Conservation (phyloP, 2,888 invertebrate genomes). For the Dicyrtoma fusca region DNA sequence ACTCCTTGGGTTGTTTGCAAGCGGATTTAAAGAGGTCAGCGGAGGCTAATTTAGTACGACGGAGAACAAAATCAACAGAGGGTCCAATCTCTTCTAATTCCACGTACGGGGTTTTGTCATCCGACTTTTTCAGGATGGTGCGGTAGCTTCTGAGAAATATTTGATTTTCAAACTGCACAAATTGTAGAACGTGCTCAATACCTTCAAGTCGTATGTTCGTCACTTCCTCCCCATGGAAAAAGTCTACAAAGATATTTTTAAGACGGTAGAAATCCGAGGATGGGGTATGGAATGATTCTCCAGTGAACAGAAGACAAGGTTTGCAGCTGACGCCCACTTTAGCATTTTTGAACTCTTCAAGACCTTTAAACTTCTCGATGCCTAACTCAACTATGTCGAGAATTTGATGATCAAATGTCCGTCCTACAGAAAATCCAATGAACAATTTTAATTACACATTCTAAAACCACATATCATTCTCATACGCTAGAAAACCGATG, state of each 20-base stretch:
- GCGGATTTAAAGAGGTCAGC: slow-evolving; percentile 84
- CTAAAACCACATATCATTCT: background rate
- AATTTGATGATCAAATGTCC: slow-evolving; percentile 85
- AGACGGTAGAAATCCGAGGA: slow-evolving; percentile 75
- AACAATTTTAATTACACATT: too few relatives aligned
- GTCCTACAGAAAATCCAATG: slow-evolving; percentile 63
- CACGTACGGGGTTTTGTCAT: slow-evolving; percentile 81
- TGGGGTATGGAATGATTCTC: slow-evolving; percentile 84
- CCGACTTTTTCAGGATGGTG: slow-evolving; percentile 86
- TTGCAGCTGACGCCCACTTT: slow-evolving; percentile 82
- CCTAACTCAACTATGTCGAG: slow-evolving; percentile 97
- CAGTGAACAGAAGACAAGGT: slow-evolving; percentile 89
- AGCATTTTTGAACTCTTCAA: slow-evolving; percentile 77
- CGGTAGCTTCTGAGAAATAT: slow-evolving; percentile 79
- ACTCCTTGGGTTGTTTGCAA: slow-evolving; percentile 76
- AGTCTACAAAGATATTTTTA: slow-evolving; percentile 86
- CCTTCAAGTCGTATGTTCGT: slow-evolving; percentile 86
- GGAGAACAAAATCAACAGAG: slow-evolving; percentile 79
- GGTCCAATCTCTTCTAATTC: slow-evolving; percentile 96
- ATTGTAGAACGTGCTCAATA: slow-evolving; percentile 88
- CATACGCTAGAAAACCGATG: background rate
- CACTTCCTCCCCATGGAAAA: slow-evolving; percentile 83
- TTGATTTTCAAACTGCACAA: slow-evolving; percentile 79
- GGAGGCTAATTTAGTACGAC: slow-evolving; percentile 85
- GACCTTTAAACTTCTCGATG: slow-evolving; percentile 77